Evolutionary conservation across 2,888 invertebrate genomes (phyloP).

Genomic region (Eupithecia inturbata): DNA sequence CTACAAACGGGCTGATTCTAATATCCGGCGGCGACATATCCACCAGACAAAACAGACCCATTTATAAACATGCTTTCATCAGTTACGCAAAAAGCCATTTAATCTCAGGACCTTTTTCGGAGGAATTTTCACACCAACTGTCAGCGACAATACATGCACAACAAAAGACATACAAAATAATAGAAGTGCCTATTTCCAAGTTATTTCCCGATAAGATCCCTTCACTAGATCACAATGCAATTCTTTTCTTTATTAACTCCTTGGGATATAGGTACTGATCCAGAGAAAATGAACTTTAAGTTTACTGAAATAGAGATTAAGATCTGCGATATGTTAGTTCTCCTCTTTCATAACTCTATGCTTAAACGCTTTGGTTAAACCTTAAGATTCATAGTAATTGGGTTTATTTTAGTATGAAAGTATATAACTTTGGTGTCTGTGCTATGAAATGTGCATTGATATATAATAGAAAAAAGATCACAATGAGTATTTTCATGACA

Average conservation of each 20-base stretch:
- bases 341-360: not conserved
- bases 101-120: not conserved
- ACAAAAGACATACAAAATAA: conserved; percentile 45
- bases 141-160: conserved; percentile 36
- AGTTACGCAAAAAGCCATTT: not conserved
- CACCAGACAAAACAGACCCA: no score
- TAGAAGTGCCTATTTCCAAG: conserved; percentile 61
- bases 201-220: conserved; percentile 63
- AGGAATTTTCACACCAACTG: conserved; percentile 18
- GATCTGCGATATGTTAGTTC: not conserved
- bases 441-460: not conserved
- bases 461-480: not conserved
- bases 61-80: not conserved
- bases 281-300: conserved; percentile 45
- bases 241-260: conserved; percentile 18
- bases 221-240: conserved; percentile 45
- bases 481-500: not conserved
- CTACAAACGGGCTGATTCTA: no score
- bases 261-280: not conserved
- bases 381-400: not conserved
- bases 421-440: not conserved
- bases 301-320: conserved; percentile 27
- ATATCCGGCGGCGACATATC: no score
- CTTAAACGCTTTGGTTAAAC: not conserved
- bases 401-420: not conserved